phyloP scores from a whole-genome alignment of 2,113 vertebrate species.

The Chascanopsetta lugubris region DNA sequence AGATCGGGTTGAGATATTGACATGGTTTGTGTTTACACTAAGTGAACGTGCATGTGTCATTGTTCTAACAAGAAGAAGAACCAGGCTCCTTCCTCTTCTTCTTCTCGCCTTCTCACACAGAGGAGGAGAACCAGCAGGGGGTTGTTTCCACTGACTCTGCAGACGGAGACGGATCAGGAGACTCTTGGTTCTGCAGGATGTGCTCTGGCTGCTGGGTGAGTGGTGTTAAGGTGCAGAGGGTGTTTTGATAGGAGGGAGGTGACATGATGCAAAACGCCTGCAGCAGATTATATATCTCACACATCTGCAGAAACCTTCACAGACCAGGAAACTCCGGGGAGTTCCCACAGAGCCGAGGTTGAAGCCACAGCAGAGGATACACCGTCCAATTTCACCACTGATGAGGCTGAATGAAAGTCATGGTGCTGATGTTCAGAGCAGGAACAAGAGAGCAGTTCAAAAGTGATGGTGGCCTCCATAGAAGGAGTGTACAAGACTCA shows the following conservation, averaged over 20 bases:
- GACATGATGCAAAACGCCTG: slow-evolving; percentile 62
- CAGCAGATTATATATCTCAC: slow-evolving; percentile 53
- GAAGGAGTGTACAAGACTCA: too few relatives aligned
- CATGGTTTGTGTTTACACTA: slow-evolving; percentile 15
- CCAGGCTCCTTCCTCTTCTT: not conserved
- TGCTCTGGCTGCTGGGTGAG: slow-evolving; percentile 50
- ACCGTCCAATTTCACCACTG: too few relatives aligned
- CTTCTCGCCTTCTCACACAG: slow-evolving; percentile 3
- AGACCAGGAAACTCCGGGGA: slow-evolving; percentile 32
- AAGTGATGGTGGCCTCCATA: too few relatives aligned
- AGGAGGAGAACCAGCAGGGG: slow-evolving; percentile 5
- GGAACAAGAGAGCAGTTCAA: too few relatives aligned
- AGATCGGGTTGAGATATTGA: slow-evolving; percentile 21
- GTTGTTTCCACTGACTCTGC: slow-evolving; percentile 25
- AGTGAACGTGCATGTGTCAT: slow-evolving; percentile 1
- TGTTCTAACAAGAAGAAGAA: not conserved
- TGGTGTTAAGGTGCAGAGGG: slow-evolving; percentile 10
- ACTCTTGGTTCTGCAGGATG: slow-evolving; percentile 42
- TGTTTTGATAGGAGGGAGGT: slow-evolving; percentile 67
- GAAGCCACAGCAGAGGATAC: too few relatives aligned
- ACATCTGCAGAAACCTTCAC: slow-evolving; percentile 68
- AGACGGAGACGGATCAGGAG: slow-evolving; percentile 27
- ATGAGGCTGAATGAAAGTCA: not conserved
- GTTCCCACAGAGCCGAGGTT: slow-evolving; percentile 19
- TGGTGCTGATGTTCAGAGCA: not conserved